Conservation (phyloP, 2,888 invertebrate genomes). For the Aspidiotus rigidus region DNA sequence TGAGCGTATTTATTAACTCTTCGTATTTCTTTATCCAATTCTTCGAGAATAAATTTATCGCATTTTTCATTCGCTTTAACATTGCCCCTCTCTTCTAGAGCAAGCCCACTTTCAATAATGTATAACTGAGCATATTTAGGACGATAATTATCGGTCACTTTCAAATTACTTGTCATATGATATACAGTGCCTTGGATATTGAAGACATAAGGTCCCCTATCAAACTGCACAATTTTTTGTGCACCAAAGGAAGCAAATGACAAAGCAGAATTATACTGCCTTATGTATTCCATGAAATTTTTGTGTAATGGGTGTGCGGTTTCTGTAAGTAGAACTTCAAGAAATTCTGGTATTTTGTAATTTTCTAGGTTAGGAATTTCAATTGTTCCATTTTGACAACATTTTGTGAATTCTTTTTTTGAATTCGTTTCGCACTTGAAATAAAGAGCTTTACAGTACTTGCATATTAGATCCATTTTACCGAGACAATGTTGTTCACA, state of each 20-base stretch:
- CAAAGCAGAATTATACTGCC: slow-evolving; percentile 9
- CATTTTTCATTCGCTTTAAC: neutral
- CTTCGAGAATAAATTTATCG: neutral
- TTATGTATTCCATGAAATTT: neutral
- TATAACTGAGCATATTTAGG: slow-evolving; percentile 3
- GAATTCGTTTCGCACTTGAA: neutral
- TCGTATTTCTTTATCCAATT: neutral
- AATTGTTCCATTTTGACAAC: neutral
- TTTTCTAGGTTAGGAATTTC: neutral
- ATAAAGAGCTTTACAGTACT: neutral
- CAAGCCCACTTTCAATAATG: slow-evolving; percentile 5
- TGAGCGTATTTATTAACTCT: neutral
- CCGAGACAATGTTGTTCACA: neutral
- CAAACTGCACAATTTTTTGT: neutral
- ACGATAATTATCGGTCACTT: neutral
- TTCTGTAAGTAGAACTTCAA: neutral
- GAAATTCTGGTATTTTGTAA: neutral
- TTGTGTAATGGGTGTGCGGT: neutral
- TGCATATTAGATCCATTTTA: neutral
- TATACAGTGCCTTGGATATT: slow-evolving; percentile 8
- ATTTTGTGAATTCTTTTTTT: neutral
- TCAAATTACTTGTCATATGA: neutral
- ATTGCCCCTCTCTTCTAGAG: neutral
- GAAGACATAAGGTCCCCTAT: neutral
- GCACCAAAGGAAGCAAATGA: slow-evolving; percentile 9